These are phyloP conservation scores for Syngnathus typhle DNA, from an alignment of 2,113 vertebrate species.

Conservation along the genomic window DNA sequence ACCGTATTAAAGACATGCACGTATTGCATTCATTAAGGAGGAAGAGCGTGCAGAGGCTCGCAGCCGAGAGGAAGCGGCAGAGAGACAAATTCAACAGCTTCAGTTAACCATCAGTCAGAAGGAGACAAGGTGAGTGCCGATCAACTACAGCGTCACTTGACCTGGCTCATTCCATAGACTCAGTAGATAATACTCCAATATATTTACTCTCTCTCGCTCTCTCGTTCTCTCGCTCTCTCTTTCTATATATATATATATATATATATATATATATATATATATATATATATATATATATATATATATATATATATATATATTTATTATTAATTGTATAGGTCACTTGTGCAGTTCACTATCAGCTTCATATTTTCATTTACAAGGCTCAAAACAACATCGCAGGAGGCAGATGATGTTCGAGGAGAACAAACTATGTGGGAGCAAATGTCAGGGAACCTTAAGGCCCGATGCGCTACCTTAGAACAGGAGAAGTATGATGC, in stretches of 20 bases:
- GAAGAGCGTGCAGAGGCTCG: conserved; percentile 73
- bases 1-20: background rate
- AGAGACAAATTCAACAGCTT: conserved; percentile 78
- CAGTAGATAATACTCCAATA: no score
- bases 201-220: no score
- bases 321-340: no score
- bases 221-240: no score
- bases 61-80: conserved; percentile 77
- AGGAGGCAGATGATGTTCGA: conserved; percentile 74
- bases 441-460: conserved; percentile 76
- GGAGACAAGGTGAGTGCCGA: conserved; percentile 75
- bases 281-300: no score
- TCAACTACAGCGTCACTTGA: background rate
- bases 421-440: conserved; percentile 76
- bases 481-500: conserved; percentile 81
- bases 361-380: background rate
- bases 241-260: no score
- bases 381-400: conserved; percentile 64
- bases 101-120: conserved; percentile 77
- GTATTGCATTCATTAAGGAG: conserved; percentile 69
- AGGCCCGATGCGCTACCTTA: conserved; percentile 64
- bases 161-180: background rate
- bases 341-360: background rate
- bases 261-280: no score
- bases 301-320: no score